Conservation (phyloP, 2,888 invertebrate species). For the Operophtera brumata region DNA sequence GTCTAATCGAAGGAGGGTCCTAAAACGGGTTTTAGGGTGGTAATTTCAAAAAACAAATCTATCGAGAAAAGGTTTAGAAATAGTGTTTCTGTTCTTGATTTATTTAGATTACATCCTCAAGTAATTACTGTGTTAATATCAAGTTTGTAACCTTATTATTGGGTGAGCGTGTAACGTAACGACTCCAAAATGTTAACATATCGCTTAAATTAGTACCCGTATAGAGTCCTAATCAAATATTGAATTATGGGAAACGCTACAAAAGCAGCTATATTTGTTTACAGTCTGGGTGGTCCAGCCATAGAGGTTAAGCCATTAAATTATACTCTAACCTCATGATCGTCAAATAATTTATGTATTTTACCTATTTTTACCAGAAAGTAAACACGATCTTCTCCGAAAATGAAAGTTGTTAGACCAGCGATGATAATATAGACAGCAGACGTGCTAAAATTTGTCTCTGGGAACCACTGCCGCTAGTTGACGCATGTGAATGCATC, state of each 20-base stretch:
- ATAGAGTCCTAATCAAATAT: slow-evolving; percentile 43
- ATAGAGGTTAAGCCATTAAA: slow-evolving; percentile 27
- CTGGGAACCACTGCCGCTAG: slow-evolving; percentile 47
- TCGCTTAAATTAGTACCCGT: slow-evolving; percentile 24
- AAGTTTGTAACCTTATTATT: too few species aligned
- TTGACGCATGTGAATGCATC: slow-evolving; percentile 28
- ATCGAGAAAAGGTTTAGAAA: too few species aligned
- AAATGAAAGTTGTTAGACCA: slow-evolving; percentile 53
- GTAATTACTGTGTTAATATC: too few species aligned
- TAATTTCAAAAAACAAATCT: too few species aligned
- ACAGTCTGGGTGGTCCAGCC: slow-evolving; percentile 45
- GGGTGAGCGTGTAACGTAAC: too few species aligned
- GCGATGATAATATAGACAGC: slow-evolving; percentile 30
- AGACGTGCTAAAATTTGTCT: slow-evolving; percentile 64
- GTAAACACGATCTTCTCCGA: slow-evolving; percentile 27
- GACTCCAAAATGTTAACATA: too few species aligned
- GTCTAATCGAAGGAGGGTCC: too few species aligned
- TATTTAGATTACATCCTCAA: too few species aligned
- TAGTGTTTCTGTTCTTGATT: too few species aligned
- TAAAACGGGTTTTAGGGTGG: too few species aligned
- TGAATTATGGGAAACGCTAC: slow-evolving; percentile 25
- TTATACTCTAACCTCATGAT: slow-evolving; percentile 30
- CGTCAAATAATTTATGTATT: slow-evolving; percentile 28
- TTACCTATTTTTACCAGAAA: slow-evolving; percentile 23
- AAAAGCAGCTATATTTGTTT: slow-evolving; percentile 36